Conservation (phyloP, 2,888 invertebrate species). For the Campaea margaritaria region DNA sequence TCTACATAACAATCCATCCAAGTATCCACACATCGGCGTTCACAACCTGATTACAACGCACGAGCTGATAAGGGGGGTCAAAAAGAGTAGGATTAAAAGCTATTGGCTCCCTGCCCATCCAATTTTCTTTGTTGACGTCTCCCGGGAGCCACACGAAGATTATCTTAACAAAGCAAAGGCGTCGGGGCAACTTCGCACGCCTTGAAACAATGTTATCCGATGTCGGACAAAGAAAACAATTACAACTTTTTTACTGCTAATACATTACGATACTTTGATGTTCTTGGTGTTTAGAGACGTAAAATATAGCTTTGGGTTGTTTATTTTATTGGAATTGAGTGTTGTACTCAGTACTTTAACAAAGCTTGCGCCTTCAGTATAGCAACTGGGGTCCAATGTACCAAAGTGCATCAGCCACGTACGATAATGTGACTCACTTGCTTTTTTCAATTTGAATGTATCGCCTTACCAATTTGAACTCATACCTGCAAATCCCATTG, state of each 20-base stretch:
- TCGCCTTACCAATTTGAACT: too few species aligned
- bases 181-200: constrained; percentile 65
- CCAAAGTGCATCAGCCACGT: too few species aligned
- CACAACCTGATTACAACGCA: constrained; percentile 72
- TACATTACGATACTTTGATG: constrained; percentile 56
- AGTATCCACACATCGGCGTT: constrained; percentile 48
- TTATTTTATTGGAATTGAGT: neutral
- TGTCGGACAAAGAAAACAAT: constrained; percentile 61
- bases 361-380: too few species aligned
- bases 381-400: too few species aligned
- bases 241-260: constrained; percentile 65
- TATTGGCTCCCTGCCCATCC: constrained; percentile 84
- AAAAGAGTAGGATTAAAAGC: constrained; percentile 82
- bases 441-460: too few species aligned
- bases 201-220: constrained; percentile 72
- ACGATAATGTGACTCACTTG: too few species aligned
- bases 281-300: constrained; percentile 28
- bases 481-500: too few species aligned
- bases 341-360: too few species aligned
- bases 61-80: constrained; percentile 77
- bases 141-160: constrained; percentile 75
- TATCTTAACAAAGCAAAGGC: constrained; percentile 82
- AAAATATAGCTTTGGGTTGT: constrained; percentile 9
- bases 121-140: constrained; percentile 84
- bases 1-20: constrained; percentile 17